Evolutionary conservation across 2,113 vertebrate species (phyloP).

Genomic region (Toxostoma redivivum): DNA sequence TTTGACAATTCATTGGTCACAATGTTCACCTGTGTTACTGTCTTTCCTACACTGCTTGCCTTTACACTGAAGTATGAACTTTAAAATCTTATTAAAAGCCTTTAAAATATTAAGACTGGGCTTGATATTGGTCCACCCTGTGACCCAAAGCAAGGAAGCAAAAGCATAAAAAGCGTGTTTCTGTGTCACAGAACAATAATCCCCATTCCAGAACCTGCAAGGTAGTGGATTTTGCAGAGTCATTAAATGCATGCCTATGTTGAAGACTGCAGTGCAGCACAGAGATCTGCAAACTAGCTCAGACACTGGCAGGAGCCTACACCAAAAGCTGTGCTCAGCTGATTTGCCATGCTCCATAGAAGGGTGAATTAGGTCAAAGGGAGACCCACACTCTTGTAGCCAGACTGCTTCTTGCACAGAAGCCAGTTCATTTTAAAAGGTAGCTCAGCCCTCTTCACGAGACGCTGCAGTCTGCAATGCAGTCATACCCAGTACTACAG

Average conservation of each 20-base stretch:
- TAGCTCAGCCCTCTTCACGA: neutral
- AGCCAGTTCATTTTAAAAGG: neutral
- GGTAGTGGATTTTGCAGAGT: conserved; percentile 37
- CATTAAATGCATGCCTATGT: conserved; percentile 16
- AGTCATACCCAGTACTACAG: neutral
- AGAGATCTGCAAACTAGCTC: neutral
- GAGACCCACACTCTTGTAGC: neutral
- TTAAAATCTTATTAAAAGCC: conserved; percentile 19
- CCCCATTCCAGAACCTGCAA: neutral
- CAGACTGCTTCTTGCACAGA: neutral
- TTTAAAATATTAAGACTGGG: conserved; percentile 16
- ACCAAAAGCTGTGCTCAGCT: neutral
- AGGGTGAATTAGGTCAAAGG: conserved; percentile 15
- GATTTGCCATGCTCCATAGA: neutral
- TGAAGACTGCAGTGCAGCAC: conserved; percentile 55
- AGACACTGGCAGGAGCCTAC: neutral
- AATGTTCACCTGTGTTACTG: neutral
- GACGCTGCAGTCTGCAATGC: conserved; percentile 40
- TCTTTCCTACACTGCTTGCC: neutral
- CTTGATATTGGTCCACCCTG: neutral
- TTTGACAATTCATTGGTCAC: neutral
- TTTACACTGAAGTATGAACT: neutral
- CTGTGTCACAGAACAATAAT: neutral
- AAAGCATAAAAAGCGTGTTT: neutral
- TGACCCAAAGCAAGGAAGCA: neutral